Percentiles rank a stretch among this genome's conserved stretches.
Evolutionary conservation across 2,113 vertebrate genomes (phyloP).

Genomic region (Apaloderma vittatum): DNA sequence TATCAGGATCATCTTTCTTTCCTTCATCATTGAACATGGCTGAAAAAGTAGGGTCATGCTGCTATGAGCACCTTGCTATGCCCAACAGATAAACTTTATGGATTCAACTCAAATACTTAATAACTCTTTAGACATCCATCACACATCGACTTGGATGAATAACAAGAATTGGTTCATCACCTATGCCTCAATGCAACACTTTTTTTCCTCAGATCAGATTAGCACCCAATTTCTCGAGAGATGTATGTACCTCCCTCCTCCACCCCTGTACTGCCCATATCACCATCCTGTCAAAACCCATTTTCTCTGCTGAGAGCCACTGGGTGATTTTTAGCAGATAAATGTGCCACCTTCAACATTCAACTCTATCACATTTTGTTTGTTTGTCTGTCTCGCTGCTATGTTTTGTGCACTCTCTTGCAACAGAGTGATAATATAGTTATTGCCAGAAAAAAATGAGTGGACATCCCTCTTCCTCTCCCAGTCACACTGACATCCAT

Average conservation of each 20-base stretch:
- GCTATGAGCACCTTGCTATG: neutral
- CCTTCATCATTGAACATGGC: neutral
- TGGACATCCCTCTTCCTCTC: slow-evolving; percentile 36
- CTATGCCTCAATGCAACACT: neutral
- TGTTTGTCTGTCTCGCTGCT: slow-evolving; percentile 29
- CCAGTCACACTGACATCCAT: slow-evolving; percentile 60
- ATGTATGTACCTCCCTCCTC: neutral
- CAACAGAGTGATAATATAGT: slow-evolving; percentile 50
- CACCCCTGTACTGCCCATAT: neutral
- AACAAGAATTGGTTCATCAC: neutral
- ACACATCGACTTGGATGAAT: neutral
- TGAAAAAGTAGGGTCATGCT: neutral
- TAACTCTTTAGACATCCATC: slow-evolving; percentile 7
- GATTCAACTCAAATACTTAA: slow-evolving; percentile 6
- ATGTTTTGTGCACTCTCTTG: neutral
- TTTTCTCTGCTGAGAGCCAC: slow-evolving; percentile 31
- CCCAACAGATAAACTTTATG: neutral
- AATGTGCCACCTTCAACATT: slow-evolving; percentile 26
- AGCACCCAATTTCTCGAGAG: neutral
- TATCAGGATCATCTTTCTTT: neutral
- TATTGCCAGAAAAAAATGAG: slow-evolving; percentile 57
- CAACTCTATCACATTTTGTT: slow-evolving; percentile 18
- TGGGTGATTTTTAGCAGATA: slow-evolving; percentile 45
- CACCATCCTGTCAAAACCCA: slow-evolving; percentile 15
- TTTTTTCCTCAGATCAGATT: neutral